phyloP scores from a whole-genome alignment of 1,140 invertebrate genomes.

The Conus ventricosus region DNA sequence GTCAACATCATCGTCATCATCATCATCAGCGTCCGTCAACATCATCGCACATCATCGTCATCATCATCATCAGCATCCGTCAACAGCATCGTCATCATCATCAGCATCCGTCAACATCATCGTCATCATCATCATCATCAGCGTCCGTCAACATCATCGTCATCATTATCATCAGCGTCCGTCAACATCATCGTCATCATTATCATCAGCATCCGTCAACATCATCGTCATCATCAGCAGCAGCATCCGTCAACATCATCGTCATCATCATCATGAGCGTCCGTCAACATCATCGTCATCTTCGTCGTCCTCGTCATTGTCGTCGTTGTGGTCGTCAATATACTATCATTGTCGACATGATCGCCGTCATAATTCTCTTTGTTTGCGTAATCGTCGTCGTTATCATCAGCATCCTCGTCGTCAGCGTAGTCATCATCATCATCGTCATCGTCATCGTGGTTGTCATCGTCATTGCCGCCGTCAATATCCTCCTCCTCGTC shows the following conservation, averaged over 20 bases:
- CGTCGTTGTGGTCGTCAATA: not conserved
- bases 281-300: not conserved
- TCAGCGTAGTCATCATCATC: not conserved
- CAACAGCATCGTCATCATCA: conserved; percentile 13
- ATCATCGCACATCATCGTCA: not conserved
- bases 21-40: not conserved
- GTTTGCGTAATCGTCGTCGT: not conserved
- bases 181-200: not conserved
- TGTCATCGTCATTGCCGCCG: not conserved
- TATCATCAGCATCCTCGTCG: not conserved
- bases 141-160: not conserved
- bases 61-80: conserved; percentile 23
- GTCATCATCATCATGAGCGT: no score
- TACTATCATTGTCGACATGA: not conserved
- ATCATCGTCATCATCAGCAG: conserved; percentile 5
- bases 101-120: not conserved
- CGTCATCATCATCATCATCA: conserved; percentile 24
- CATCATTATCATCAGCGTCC: not conserved
- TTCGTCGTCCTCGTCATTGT: not conserved
- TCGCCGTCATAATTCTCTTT: not conserved
- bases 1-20: not conserved
- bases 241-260: not conserved
- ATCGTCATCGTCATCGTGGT: not conserved
- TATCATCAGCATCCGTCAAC: not conserved
- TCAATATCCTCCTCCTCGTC: no score